Evolutionary conservation across 2,888 invertebrate species (phyloP).

Genomic region (Peribatodes rhomboidaria): DNA sequence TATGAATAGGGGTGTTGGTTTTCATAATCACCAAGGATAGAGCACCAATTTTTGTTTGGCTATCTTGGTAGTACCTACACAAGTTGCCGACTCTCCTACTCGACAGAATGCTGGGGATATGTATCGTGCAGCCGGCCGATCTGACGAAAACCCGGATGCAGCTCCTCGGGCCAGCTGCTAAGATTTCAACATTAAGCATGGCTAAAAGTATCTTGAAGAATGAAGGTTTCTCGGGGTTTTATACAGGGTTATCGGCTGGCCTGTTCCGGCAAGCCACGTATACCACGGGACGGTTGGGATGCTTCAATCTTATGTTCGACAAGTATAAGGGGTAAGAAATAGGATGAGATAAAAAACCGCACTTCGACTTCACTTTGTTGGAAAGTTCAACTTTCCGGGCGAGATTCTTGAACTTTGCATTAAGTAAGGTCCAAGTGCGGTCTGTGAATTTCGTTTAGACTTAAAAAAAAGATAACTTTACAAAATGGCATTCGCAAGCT

Average conservation of each 20-base stretch:
- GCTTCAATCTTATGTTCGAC: conserved; percentile 95
- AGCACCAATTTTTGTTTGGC: too few relatives aligned
- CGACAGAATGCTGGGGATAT: conserved; percentile 63
- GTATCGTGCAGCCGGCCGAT: conserved; percentile 67
- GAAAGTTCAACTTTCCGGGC: too few relatives aligned
- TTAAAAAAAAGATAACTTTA: too few relatives aligned
- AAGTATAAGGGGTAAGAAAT: conserved; percentile 81
- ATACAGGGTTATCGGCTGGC: conserved; percentile 96
- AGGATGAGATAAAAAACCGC: too few relatives aligned
- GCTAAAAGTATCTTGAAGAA: conserved; percentile 90
- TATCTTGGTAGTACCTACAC: too few relatives aligned
- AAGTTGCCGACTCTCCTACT: neutral
- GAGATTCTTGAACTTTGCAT: too few relatives aligned
- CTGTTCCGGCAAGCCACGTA: conserved; percentile 98
- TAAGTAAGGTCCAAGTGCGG: too few relatives aligned
- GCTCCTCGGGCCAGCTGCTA: conserved; percentile 81
- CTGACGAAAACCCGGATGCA: conserved; percentile 72
- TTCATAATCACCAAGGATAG: too few relatives aligned
- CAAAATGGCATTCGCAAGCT: too few relatives aligned
- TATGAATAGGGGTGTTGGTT: too few relatives aligned
- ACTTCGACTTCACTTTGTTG: too few relatives aligned
- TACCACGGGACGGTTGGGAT: conserved; percentile 97
- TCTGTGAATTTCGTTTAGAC: too few relatives aligned
- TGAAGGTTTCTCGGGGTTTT: conserved; percentile 95
- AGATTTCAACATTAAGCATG: conserved; percentile 90